A percentile compares a stretch with the other conserved stretches of the same genome.
phyloP scores from a whole-genome alignment of 1,140 invertebrate genomes.

The Vanessa tameamea region DNA sequence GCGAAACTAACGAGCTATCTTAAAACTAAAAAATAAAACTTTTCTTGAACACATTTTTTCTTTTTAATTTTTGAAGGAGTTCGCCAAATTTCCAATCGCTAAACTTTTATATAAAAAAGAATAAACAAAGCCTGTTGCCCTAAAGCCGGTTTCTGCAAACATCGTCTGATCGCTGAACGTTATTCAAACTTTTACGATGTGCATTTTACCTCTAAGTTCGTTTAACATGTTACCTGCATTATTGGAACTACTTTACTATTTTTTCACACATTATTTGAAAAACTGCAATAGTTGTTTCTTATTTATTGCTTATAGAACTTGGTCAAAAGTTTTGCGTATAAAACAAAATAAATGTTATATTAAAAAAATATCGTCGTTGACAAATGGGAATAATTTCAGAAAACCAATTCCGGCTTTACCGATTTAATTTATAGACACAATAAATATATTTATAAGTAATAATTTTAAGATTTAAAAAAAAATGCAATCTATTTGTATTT shows the following conservation, averaged over 20 bases:
- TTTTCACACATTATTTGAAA: not conserved
- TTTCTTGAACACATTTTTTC: conserved; percentile 2
- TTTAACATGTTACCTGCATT: conserved; percentile 11
- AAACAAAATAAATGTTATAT: too few relatives aligned
- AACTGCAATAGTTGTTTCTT: too few relatives aligned
- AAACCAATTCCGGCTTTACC: not conserved
- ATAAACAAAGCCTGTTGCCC: conserved; percentile 33
- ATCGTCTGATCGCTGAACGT: conserved; percentile 40
- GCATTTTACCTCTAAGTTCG: conserved; percentile 16
- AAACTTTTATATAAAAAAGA: conserved; percentile 39
- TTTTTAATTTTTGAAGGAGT: conserved; percentile 19
- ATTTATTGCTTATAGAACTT: too few relatives aligned
- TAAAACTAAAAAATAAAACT: conserved; percentile 27
- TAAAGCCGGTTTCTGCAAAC: conserved; percentile 55
- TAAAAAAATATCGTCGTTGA: too few relatives aligned
- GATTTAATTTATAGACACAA: not conserved
- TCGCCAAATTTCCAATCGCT: conserved; percentile 29
- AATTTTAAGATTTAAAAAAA: not conserved
- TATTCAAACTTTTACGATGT: conserved; percentile 45
- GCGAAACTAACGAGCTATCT: conserved; percentile 24
- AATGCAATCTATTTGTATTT: not conserved
- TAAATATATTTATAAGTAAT: not conserved
- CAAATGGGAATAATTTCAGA: not conserved
- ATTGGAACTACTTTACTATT: not conserved
- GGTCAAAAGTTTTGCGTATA: too few relatives aligned